These are phyloP conservation scores for Megalops atlanticus DNA, from an alignment of 2,113 vertebrate species.

Conservation along the genomic window DNA sequence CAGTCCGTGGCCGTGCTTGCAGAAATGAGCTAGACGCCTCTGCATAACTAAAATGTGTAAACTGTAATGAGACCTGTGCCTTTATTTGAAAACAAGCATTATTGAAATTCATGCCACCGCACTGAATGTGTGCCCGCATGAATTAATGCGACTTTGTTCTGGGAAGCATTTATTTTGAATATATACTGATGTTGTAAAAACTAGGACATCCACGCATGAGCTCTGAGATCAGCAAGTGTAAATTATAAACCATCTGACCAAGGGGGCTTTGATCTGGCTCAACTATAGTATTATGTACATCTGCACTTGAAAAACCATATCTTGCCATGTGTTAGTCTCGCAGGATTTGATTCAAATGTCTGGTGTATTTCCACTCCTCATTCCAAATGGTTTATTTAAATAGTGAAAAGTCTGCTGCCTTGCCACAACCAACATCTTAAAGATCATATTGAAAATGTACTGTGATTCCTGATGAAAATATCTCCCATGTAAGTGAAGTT, in stretches of 20 bases:
- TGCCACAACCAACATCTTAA: not conserved
- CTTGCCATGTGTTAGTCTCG: not conserved
- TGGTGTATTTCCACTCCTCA: not conserved
- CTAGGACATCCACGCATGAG: conserved; percentile 1
- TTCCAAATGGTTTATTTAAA: conserved; percentile 3
- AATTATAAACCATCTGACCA: conserved; percentile 21
- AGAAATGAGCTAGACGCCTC: not conserved
- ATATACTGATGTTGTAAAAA: conserved; percentile 15
- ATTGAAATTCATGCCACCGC: not conserved
- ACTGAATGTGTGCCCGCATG: not conserved
- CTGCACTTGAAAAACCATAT: conserved; percentile 5
- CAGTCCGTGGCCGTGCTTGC: not conserved
- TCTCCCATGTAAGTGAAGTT: too few relatives aligned
- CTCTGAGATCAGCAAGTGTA: conserved; percentile 23
- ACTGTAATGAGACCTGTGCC: not conserved
- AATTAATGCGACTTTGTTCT: not conserved
- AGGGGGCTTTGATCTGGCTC: conserved; percentile 9
- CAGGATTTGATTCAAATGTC: not conserved
- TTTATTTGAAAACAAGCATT: not conserved
- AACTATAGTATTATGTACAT: conserved; percentile 16
- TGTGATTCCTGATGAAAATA: too few relatives aligned
- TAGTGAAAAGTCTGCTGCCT: not conserved
- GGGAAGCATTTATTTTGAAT: not conserved
- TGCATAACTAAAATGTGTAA: not conserved
- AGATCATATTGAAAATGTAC: not conserved